Conservation (phyloP, 2,113 vertebrate genomes). For the Thamnaconus septentrionalis region DNA sequence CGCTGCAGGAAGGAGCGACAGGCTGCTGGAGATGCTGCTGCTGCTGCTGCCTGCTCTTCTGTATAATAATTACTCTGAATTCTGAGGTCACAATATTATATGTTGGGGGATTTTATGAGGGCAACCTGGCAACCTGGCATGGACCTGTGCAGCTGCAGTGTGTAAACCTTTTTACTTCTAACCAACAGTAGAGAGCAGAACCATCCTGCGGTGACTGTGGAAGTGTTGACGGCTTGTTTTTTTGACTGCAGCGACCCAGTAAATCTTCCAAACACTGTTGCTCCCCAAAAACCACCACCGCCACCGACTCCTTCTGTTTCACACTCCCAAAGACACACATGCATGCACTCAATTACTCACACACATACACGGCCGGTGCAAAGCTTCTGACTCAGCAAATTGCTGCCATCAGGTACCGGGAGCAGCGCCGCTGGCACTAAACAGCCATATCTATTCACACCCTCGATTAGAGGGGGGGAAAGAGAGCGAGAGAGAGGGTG, state of each 20-base stretch:
- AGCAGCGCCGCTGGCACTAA: slow-evolving; percentile 62
- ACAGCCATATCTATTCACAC: slow-evolving; percentile 70
- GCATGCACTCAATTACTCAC: slow-evolving; percentile 2
- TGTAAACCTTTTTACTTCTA: too few relatives aligned
- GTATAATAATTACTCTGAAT: too few relatives aligned
- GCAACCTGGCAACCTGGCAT: too few relatives aligned
- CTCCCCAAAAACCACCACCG: slow-evolving; percentile 13
- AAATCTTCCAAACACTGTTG: slow-evolving; percentile 42
- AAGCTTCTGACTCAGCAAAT: slow-evolving; percentile 66
- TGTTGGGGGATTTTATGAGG: too few relatives aligned
- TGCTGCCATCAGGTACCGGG: slow-evolving; percentile 55
- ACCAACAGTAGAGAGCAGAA: too few relatives aligned
- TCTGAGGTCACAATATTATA: too few relatives aligned
- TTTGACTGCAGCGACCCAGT: slow-evolving; percentile 7
- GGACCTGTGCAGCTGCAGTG: too few relatives aligned
- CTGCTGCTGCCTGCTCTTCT: neutral
- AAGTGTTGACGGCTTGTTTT: too few relatives aligned
- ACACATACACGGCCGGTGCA: slow-evolving; percentile 8
- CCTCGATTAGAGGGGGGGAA: slow-evolving; percentile 50
- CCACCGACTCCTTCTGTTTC: slow-evolving; percentile 11
- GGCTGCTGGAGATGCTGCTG: neutral
- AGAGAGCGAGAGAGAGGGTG: slow-evolving; percentile 26
- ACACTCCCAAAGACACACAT: slow-evolving; percentile 1
- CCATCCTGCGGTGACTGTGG: too few relatives aligned
- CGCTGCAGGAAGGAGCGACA: slow-evolving; percentile 14